Base-by-base conservation (phyloP, 2,113 vertebrate species). In the Indri indri region DNA sequence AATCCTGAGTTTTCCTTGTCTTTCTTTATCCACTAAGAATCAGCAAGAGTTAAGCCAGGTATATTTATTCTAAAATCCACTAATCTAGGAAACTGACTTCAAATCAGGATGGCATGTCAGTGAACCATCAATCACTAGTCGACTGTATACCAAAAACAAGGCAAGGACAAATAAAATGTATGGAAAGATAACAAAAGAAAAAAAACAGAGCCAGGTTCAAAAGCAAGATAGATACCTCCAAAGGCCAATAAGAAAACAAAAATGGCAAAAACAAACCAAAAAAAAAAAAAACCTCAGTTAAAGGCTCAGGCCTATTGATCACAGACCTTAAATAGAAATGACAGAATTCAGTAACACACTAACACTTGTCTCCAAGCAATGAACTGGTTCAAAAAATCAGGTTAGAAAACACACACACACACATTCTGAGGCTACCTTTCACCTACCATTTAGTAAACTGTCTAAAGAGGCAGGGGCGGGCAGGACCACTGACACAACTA, bases 161-260 rank as follows among this genome's bases (percentile, higher is more conserved):
- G 52, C 70, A 0, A n/a, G 27, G 9, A 95, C 37, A 93, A 20
- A 80, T n/a, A 84, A 82, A 93, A 84, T 70, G 88, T 14, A 34
- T 77, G 32, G 70, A 92, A 87, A 87, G 30, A 57, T 25, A 45
- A 74, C 42, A 86, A 65, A 71, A 71, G 79, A 83, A 92, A 84
- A 80, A 6, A 80, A 6, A 34, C 9, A 90, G 17, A 86, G 11
- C 8, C 80, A 87, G 10, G 22, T 83, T 88, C 70, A 90, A 92
- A 96, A 85, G 52, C 77, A 93, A 96, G 50, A 85, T 65, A 88
- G 74, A 61, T 9, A 95, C 71, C 57, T 92, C 18, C 63, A 92
- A 71, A 40, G 30, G 77, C 40, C 74, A 83, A 52, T 81, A 91
- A 65, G 68, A 63, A 93, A 91, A 76, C 11, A 65, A 25, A 91